These are phyloP conservation scores for Hirtodrosophila histrioides DNA, from an alignment of 2,888 invertebrate species.

Conservation along the genomic window DNA sequence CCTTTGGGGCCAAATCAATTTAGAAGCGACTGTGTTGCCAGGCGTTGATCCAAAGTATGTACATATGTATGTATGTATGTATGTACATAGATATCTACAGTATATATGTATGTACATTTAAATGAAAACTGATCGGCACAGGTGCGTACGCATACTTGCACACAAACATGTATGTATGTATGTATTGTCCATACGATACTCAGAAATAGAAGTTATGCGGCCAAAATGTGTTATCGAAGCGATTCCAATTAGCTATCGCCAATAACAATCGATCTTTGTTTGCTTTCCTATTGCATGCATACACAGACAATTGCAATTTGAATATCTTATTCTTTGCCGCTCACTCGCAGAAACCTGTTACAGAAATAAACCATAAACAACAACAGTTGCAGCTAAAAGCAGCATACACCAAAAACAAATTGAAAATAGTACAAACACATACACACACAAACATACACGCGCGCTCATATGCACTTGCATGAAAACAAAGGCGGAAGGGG, in stretches of 20 bases:
- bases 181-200: not conserved
- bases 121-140: slow-evolving; percentile 15
- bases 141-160: slow-evolving; percentile 25
- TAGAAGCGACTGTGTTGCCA: slow-evolving; percentile 47
- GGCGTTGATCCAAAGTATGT: slow-evolving; percentile 42
- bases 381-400: slow-evolving; percentile 11
- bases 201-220: slow-evolving; percentile 33
- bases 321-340: slow-evolving; percentile 12
- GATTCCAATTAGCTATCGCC: slow-evolving; percentile 49
- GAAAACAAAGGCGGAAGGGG: slow-evolving; percentile 46
- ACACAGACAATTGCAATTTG: slow-evolving; percentile 32
- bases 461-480: not conserved
- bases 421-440: not conserved
- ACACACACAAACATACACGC: too few species aligned
- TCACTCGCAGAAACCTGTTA: slow-evolving; percentile 59
- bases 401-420: slow-evolving; percentile 40
- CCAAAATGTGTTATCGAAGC: slow-evolving; percentile 35
- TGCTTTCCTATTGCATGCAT: slow-evolving; percentile 6
- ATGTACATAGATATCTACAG: not conserved
- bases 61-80: not conserved
- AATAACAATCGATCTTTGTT: slow-evolving; percentile 12
- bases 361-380: slow-evolving; percentile 59
- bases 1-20: slow-evolving; percentile 78
- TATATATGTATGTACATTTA: not conserved
- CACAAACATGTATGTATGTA: not conserved